These are phyloP conservation scores for Melanotus villosus DNA, from an alignment of 2,888 invertebrate genomes.

Conservation along the genomic window DNA sequence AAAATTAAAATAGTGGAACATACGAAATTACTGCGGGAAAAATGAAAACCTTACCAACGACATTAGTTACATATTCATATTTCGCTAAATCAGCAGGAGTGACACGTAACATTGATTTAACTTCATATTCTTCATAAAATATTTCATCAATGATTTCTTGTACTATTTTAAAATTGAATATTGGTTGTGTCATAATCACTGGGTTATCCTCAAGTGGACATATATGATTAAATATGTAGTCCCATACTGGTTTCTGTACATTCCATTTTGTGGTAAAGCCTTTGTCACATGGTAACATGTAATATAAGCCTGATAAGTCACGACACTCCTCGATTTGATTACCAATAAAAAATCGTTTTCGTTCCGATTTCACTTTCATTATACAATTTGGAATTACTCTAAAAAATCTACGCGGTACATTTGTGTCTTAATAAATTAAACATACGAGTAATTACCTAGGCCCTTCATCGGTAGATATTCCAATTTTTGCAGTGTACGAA, in stretches of 20 bases:
- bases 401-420: too few species aligned
- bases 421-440: too few species aligned
- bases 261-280: constrained; percentile 98
- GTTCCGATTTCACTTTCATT: constrained; percentile 97
- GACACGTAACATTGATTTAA: constrained; percentile 83
- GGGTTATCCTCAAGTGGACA: constrained; percentile 84
- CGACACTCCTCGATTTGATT: constrained; percentile 97
- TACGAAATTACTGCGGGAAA: too few species aligned
- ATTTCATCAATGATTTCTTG: constrained; percentile 97
- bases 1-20: not conserved
- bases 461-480: constrained; percentile 77
- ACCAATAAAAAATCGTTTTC: constrained; percentile 93
- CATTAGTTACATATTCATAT: constrained; percentile 72
- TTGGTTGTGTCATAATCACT: constrained; percentile 93
- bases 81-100: constrained; percentile 87
- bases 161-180: constrained; percentile 92
- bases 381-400: constrained; percentile 93
- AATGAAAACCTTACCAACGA: constrained; percentile 27
- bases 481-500: constrained; percentile 88
- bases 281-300: constrained; percentile 93
- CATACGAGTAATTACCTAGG: constrained; percentile 76
- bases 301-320: constrained; percentile 95
- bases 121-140: constrained; percentile 97
- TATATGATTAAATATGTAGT: constrained; percentile 91
- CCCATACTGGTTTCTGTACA: constrained; percentile 96